phyloP scores from a whole-genome alignment of 2,797 vertebrate genomes.

The Coluber constrictor region DNA sequence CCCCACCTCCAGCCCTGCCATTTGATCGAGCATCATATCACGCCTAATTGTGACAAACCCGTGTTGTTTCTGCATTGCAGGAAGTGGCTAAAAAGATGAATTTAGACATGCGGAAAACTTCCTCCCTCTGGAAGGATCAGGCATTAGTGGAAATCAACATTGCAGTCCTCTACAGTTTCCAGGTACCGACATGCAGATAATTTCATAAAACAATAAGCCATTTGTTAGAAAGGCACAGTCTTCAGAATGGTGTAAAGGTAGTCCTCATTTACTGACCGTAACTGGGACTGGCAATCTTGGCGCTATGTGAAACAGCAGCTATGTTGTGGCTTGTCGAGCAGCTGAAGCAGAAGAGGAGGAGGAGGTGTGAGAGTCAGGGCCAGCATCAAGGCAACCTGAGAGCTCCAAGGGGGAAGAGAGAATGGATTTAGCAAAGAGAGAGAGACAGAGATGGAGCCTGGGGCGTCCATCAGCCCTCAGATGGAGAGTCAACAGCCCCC shows the following conservation, averaged over 20 bases:
- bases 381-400: too few relatives aligned
- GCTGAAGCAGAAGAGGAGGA: too few relatives aligned
- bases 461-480: too few relatives aligned
- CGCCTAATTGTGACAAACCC: background rate
- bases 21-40: background rate
- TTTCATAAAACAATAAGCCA: background rate
- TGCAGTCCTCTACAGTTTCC: slow-evolving; percentile 93
- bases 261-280: background rate
- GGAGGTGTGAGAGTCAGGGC: too few relatives aligned
- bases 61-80: slow-evolving; percentile 64
- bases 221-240: background rate
- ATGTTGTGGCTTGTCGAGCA: too few relatives aligned
- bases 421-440: too few relatives aligned
- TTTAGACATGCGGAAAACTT: slow-evolving; percentile 92
- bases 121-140: slow-evolving; percentile 97
- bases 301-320: background rate
- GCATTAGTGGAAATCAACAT: slow-evolving; percentile 97
- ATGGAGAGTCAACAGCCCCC: too few relatives aligned
- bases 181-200: slow-evolving; percentile 74
- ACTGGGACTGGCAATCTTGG: background rate
- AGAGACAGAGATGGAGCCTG: too few relatives aligned
- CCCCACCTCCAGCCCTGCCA: background rate
- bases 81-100: slow-evolving; percentile 92
- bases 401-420: too few relatives aligned
- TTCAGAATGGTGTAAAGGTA: background rate